Evolutionary conservation across 2,797 vertebrate genomes (phyloP).

Genomic region (Monodelphis domestica): DNA sequence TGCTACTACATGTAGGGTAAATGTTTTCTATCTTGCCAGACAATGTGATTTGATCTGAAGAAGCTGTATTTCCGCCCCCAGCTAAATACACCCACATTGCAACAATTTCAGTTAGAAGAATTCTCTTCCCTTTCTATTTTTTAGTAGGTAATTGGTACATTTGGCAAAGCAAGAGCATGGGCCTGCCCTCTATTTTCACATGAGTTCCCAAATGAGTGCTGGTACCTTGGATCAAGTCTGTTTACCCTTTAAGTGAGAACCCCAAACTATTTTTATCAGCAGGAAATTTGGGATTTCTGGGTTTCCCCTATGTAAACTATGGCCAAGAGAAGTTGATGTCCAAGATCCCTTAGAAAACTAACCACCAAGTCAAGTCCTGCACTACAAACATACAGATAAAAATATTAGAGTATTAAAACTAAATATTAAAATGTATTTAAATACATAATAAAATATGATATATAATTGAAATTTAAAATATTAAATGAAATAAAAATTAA

Average conservation of each 20-base stretch:
- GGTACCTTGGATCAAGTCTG: neutral
- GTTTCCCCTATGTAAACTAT: neutral
- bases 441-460: no score
- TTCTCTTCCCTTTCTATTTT: neutral
- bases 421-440: no score
- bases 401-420: no score
- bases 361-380: neutral
- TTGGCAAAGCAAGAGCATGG: neutral
- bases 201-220: neutral
- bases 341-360: neutral
- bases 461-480: no score
- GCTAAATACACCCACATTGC: neutral
- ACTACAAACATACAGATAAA: no score
- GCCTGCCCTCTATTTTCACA: neutral
- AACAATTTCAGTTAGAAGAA: neutral
- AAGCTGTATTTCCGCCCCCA: neutral
- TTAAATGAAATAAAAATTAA: no score
- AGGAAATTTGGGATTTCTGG: neutral
- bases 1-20: neutral
- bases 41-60: neutral
- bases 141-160: slow-evolving; percentile 6
- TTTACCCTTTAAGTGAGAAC: neutral
- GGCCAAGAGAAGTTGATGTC: neutral
- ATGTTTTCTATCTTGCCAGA: neutral
- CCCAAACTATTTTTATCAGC: neutral